phyloP scores from a whole-genome alignment of 2,888 invertebrate genomes.

The Torymus texanus region DNA sequence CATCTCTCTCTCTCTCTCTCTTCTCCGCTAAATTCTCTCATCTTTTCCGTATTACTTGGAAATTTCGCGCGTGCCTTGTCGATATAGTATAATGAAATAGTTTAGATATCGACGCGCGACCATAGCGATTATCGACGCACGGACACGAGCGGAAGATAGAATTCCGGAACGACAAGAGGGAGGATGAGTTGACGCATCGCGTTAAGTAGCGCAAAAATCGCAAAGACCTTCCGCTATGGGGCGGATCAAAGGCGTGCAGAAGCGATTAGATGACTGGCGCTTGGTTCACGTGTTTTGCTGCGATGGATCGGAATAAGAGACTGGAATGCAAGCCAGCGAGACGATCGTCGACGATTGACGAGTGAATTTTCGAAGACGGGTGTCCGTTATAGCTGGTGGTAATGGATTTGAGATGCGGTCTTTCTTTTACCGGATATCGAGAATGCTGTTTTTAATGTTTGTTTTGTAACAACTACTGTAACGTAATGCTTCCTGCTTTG shows the following conservation, averaged over 20 bases:
- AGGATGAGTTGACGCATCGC: constrained; percentile 4
- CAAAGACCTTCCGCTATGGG: constrained; percentile 14
- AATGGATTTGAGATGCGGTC: constrained; percentile 29
- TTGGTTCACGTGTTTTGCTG: background rate
- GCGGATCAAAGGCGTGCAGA: constrained; percentile 45
- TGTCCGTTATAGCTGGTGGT: constrained; percentile 15
- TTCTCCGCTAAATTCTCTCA: background rate
- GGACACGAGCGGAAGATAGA: background rate
- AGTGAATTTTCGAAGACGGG: constrained; percentile 28
- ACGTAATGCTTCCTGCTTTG: too few relatives aligned
- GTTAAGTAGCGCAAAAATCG: constrained; percentile 52
- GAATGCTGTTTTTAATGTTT: too few relatives aligned
- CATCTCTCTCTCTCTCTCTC: too few relatives aligned
- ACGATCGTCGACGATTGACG: background rate
- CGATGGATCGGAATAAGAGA: constrained; percentile 53
- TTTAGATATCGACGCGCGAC: background rate
- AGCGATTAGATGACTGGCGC: constrained; percentile 53
- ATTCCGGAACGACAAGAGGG: background rate
- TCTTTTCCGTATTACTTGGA: constrained; percentile 12
- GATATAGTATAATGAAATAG: background rate
- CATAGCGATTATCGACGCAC: constrained; percentile 20
- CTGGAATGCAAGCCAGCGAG: constrained; percentile 40
- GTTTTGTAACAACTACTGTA: too few relatives aligned
- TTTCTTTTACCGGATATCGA: background rate
- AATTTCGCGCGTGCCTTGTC: background rate